These are phyloP conservation scores for Megatriorchis doriae DNA, from an alignment of 2,113 vertebrate species.

Conservation along the genomic window DNA sequence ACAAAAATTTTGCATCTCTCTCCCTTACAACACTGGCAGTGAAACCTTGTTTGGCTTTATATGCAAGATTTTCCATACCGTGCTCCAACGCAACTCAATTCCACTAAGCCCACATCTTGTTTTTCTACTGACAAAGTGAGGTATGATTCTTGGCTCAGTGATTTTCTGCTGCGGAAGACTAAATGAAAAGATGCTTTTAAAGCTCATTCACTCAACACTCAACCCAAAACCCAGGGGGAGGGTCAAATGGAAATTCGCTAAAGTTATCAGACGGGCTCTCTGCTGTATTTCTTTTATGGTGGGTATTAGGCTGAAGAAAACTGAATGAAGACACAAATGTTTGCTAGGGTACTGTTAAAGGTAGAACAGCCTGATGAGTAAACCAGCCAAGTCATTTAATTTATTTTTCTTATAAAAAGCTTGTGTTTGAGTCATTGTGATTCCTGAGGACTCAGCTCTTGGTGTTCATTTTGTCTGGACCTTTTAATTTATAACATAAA, in stretches of 20 bases:
- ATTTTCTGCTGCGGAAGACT: background rate
- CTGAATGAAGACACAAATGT: background rate
- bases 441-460: background rate
- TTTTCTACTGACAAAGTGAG: conserved; percentile 61
- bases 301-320: background rate
- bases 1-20: background rate
- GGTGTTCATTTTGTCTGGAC: background rate
- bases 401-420: background rate
- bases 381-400: background rate
- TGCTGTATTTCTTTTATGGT: background rate
- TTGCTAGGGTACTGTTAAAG: background rate
- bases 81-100: background rate
- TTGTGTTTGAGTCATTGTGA: background rate
- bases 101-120: conserved; percentile 58
- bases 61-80: conserved; percentile 41
- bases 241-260: background rate
- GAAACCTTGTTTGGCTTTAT: conserved; percentile 26
- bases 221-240: conserved; percentile 23
- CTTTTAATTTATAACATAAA: background rate
- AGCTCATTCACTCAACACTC: conserved; percentile 53
- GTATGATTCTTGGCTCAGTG: conserved; percentile 20
- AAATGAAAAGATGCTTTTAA: conserved; percentile 64
- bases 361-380: background rate
- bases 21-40: conserved; percentile 30
- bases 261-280: background rate